Evolutionary conservation across 2,888 invertebrate genomes (phyloP).

Genomic region (Mesochorus sp.): DNA sequence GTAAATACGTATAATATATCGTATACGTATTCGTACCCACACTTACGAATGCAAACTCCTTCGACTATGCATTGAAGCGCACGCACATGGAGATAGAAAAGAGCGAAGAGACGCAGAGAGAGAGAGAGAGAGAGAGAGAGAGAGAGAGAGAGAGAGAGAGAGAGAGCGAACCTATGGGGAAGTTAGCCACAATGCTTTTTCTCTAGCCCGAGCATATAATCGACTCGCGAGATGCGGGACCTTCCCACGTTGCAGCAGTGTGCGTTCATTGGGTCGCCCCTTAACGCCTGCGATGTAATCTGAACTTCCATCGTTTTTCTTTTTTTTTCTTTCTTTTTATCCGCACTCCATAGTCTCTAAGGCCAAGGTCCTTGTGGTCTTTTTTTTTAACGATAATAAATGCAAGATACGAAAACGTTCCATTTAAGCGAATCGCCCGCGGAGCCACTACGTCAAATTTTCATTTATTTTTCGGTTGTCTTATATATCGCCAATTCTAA

Average conservation of each 20-base stretch:
- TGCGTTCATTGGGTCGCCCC: slow-evolving; percentile 33
- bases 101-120: too few relatives aligned
- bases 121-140: too few relatives aligned
- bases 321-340: slow-evolving; percentile 9
- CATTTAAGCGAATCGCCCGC: slow-evolving; percentile 25
- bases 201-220: slow-evolving; percentile 18
- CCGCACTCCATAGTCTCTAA: background rate
- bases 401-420: slow-evolving; percentile 16
- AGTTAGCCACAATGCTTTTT: slow-evolving; percentile 33
- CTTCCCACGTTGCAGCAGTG: slow-evolving; percentile 45
- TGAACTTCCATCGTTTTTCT: slow-evolving; percentile 12
- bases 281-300: background rate
- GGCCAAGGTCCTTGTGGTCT: slow-evolving; percentile 8
- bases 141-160: too few relatives aligned
- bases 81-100: background rate
- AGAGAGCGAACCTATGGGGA: too few relatives aligned
- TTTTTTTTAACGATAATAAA: slow-evolving; percentile 42
- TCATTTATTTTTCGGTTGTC: too few relatives aligned
- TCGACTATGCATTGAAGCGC: background rate
- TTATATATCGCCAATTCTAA: too few relatives aligned
- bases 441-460: slow-evolving; percentile 1
- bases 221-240: slow-evolving; percentile 13
- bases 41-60: slow-evolving; percentile 14
- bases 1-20: slow-evolving; percentile 65
- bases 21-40: slow-evolving; percentile 27